A percentile compares a stretch with the other conserved stretches of the same genome.
Conservation (phyloP, 2,797 vertebrate species). For the Pipistrellus pygmaeus region DNA sequence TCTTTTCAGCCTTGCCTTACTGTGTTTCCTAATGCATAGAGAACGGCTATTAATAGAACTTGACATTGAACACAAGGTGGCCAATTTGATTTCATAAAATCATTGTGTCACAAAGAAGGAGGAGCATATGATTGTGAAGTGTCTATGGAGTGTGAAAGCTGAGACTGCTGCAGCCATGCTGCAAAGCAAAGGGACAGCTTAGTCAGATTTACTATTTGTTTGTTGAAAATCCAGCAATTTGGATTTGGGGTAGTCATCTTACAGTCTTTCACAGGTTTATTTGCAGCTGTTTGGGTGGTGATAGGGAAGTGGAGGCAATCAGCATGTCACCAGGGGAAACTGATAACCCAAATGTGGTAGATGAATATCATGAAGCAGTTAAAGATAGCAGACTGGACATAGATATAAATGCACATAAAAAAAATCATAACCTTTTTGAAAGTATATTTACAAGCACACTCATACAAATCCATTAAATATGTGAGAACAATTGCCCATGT, state of each 20-base stretch:
- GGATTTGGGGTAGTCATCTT: not conserved
- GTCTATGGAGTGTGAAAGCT: not conserved
- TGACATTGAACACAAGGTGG: not conserved
- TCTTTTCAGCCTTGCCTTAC: not conserved
- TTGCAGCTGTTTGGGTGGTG: not conserved
- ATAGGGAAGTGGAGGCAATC: not conserved
- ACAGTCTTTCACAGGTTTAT: not conserved
- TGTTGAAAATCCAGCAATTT: not conserved
- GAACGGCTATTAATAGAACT: not conserved
- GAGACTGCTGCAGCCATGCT: not conserved
- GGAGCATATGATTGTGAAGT: not conserved
- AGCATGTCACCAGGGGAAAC: not conserved
- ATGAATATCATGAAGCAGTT: not conserved
- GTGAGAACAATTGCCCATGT: not conserved
- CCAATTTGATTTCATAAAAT: not conserved
- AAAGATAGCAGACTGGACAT: not conserved
- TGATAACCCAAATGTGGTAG: not conserved
- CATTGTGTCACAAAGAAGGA: not conserved
- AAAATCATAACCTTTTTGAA: slow-evolving; percentile 17
- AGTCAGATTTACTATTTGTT: not conserved
- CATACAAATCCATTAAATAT: not conserved
- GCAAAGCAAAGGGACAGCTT: not conserved
- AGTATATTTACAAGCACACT: slow-evolving; percentile 12
- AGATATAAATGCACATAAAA: not conserved
- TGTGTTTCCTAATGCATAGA: not conserved